phyloP scores from a whole-genome alignment of 2,797 vertebrate species.

The Enteromius argenteus region DNA sequence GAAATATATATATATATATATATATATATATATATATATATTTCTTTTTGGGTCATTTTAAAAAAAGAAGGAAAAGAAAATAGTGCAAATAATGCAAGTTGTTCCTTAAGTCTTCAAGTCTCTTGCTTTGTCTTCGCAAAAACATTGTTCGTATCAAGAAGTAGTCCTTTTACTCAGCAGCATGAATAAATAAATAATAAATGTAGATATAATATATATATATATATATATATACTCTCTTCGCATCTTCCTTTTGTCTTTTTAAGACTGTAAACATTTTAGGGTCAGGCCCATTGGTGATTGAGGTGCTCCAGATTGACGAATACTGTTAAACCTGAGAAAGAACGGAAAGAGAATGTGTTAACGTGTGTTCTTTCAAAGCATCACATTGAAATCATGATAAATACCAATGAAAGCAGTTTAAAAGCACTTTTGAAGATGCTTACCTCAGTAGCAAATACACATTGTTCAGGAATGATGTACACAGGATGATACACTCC shows the following conservation, averaged over 20 bases:
- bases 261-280: constrained; percentile 70
- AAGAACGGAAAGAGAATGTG: constrained; percentile 40
- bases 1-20: constrained; percentile 26
- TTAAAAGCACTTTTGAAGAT: not conserved
- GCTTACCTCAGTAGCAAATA: constrained; percentile 87
- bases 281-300: constrained; percentile 51
- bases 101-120: constrained; percentile 60
- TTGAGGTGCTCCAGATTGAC: constrained; percentile 61
- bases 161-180: constrained; percentile 73
- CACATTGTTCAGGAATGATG: constrained; percentile 80
- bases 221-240: constrained; percentile 66
- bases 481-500: constrained; percentile 78
- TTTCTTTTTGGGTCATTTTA: constrained; percentile 1
- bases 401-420: not conserved
- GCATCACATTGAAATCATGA: not conserved
- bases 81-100: constrained; percentile 79
- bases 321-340: constrained; percentile 74
- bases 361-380: constrained; percentile 45
- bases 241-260: constrained; percentile 61
- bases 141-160: constrained; percentile 56
- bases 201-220: constrained; percentile 61
- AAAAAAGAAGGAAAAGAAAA: constrained; percentile 65
- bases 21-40: not conserved
- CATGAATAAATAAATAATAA: constrained; percentile 82
- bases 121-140: constrained; percentile 59